A percentile compares a stretch with the other conserved stretches of the same genome.
phyloP scores from a whole-genome alignment of 2,113 vertebrate species.

The Lepisosteus oculatus region DNA sequence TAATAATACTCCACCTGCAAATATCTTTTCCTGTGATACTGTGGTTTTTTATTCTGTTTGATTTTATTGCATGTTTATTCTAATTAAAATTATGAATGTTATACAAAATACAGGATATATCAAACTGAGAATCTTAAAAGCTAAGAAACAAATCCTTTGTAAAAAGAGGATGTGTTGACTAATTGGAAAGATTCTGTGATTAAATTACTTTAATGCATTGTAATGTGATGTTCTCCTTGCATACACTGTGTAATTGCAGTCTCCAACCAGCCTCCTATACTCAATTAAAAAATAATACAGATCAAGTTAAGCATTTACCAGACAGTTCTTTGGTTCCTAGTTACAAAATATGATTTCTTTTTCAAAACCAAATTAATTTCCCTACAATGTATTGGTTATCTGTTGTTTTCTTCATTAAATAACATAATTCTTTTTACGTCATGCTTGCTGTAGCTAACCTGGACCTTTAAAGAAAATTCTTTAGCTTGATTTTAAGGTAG shows the following conservation, averaged over 20 bases:
- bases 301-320: slow-evolving; percentile 44
- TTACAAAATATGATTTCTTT: slow-evolving; percentile 29
- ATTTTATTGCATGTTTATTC: too few relatives aligned
- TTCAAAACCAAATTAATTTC: slow-evolving; percentile 25
- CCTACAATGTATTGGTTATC: background rate
- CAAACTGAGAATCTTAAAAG: slow-evolving; percentile 26
- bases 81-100: too few relatives aligned
- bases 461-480: too few relatives aligned
- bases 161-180: slow-evolving; percentile 30
- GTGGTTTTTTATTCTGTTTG: too few relatives aligned
- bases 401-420: slow-evolving; percentile 37
- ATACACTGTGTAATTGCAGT: slow-evolving; percentile 43
- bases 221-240: slow-evolving; percentile 45
- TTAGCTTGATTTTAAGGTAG: too few relatives aligned
- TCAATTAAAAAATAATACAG: slow-evolving; percentile 58
- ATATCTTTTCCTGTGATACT: too few relatives aligned
- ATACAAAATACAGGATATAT: slow-evolving; percentile 11
- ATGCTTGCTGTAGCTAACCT: too few relatives aligned
- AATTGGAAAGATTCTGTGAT: slow-evolving; percentile 41
- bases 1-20: too few relatives aligned
- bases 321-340: slow-evolving; percentile 43
- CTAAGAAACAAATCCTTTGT: slow-evolving; percentile 32
- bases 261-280: slow-evolving; percentile 36
- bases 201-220: slow-evolving; percentile 50
- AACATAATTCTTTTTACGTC: slow-evolving; percentile 10